Evolutionary conservation across 2,797 vertebrate genomes (phyloP), one percentile per base, ranked within the genome.

Genomic region (Etheostoma perlongum): DNA sequence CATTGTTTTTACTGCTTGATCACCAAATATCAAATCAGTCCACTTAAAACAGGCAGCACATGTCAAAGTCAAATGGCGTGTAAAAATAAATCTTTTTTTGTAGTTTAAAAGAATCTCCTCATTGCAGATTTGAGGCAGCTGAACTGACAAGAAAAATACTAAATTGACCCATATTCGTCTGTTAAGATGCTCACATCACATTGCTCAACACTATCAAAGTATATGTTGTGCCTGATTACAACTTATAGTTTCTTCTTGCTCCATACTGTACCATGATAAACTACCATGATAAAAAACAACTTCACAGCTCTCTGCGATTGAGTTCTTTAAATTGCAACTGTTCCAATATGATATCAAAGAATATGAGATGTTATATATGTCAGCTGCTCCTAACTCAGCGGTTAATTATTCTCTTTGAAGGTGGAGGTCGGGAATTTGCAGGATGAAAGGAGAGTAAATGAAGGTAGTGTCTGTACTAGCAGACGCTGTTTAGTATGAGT

Each of bases 361-460:
- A 49, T 21, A 47, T 27, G 16, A 68, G 77, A 61, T 79, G 60
- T 82, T 72, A 55, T 68, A 63, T 73, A 27, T 27, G 27, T 78
- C 44, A 47, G 76, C 74, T 67, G 44, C 76, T 72, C 64, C 72
- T 49, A 76, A 67, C 68, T 75, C 71, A 13, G 53, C 3, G 8
- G 67, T 72, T 85, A 72, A 83, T 85, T 77, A 84, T 87, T 86
- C 81, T 60, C 53, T 86, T 85, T 84, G 72, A 87, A 85, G 77
- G 74, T 49, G 47, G 74, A 83, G 74, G 78, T 86, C 68, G 53
- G 53, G 65, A 58, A 59, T 67, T 64, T 30, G 46, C 72, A 5
- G n/a, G 5, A 74, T 81, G 53, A 83, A 79, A 78, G 25, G 58
- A 69, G 72, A 78, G 72, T 6, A 67, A 84, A 79, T 64, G 69